Conservation (phyloP, 1,140 invertebrate species). For the Philaenus spumarius region DNA sequence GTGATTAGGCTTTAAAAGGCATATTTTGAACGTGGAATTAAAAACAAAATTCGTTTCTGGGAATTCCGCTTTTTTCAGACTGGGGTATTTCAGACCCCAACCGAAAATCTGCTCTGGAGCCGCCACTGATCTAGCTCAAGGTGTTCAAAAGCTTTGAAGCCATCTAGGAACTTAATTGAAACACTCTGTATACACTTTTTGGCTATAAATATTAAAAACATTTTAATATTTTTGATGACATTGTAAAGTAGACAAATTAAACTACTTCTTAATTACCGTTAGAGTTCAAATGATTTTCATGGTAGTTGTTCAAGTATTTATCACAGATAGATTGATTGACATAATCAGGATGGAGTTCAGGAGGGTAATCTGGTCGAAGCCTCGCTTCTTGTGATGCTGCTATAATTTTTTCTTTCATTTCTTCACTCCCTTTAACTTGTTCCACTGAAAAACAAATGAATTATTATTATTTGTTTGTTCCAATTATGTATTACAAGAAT, state of each 20-base stretch:
- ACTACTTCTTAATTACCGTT: conserved; percentile 22
- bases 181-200: background rate
- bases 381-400: conserved; percentile 52
- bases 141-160: no score
- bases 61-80: no score
- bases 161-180: no score
- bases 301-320: conserved; percentile 44
- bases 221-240: no score
- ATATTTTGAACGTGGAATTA: no score
- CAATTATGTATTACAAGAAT: background rate
- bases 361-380: conserved; percentile 51
- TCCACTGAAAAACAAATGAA: conserved; percentile 55
- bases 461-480: no score
- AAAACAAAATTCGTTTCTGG: no score
- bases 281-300: conserved; percentile 34
- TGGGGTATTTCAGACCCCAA: no score
- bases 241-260: no score
- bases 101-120: no score
- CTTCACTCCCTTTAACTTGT: conserved; percentile 63
- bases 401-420: conserved; percentile 61
- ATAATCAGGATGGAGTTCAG: conserved; percentile 45
- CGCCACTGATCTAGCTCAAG: no score
- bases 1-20: no score
- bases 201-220: background rate
- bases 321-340: conserved; percentile 35